Percentiles rank a stretch among this genome's conserved stretches.
Evolutionary conservation across 2,113 vertebrate species (phyloP).

Genomic region (Boleophthalmus pectinirostris): DNA sequence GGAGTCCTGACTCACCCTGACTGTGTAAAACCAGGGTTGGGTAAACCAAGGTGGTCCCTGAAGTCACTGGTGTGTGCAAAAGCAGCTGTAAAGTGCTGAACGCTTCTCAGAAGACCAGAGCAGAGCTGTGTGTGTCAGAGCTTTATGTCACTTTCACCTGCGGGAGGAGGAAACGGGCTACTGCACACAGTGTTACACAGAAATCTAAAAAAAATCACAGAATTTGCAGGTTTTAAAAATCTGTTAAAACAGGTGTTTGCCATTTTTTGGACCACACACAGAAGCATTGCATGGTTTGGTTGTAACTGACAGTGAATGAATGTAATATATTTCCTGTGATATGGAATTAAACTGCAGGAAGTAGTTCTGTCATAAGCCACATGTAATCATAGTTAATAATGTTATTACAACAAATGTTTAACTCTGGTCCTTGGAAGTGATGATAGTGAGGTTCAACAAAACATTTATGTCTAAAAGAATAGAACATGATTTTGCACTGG

Average conservation of each 20-base stretch:
- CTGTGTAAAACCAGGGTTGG: neutral
- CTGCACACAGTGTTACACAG: neutral
- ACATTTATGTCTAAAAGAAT: conserved; percentile 16
- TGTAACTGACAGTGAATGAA: neutral
- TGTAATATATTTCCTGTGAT: neutral
- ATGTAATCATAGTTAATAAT: neutral
- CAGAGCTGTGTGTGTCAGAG: too few relatives aligned
- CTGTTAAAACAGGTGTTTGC: neutral
- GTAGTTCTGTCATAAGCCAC: neutral
- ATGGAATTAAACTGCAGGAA: neutral
- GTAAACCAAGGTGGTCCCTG: neutral
- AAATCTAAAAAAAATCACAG: neutral
- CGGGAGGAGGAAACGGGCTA: neutral
- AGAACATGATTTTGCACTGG: conserved; percentile 69
- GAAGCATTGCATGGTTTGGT: neutral
- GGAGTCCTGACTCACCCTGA: neutral
- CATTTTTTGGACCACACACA: neutral
- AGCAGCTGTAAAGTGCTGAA: neutral
- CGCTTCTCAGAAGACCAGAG: neutral
- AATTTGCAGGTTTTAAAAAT: neutral
- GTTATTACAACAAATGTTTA: neutral
- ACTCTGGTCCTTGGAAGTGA: neutral
- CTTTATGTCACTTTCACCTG: neutral
- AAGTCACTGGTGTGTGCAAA: neutral
- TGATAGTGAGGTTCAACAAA: neutral